phyloP scores from a whole-genome alignment of 2,888 invertebrate genomes.

The Aleiodes alternator region DNA sequence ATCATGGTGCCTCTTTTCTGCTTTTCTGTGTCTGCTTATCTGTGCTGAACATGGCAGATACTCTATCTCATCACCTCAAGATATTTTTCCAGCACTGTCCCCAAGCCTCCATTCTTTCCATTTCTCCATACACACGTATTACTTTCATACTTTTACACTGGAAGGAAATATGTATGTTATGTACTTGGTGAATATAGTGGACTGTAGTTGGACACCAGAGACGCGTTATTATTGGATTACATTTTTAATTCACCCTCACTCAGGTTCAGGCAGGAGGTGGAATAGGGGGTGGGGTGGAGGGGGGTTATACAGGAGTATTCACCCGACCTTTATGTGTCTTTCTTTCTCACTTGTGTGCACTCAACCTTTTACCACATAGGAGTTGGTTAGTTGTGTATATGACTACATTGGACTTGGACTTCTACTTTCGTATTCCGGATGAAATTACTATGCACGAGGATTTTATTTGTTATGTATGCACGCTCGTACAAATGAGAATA shows the following conservation, averaged over 20 bases:
- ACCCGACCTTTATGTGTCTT: constrained; percentile 55
- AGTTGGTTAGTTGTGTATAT: constrained; percentile 37
- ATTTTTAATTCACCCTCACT: constrained; percentile 74
- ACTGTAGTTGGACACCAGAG: constrained; percentile 68
- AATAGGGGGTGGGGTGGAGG: too few species aligned
- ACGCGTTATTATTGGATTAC: constrained; percentile 76
- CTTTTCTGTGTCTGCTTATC: constrained; percentile 50
- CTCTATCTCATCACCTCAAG: constrained; percentile 65
- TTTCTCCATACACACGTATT: too few species aligned
- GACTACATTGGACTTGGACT: constrained; percentile 56
- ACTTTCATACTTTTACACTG: too few species aligned
- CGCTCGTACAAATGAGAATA: constrained; percentile 35
- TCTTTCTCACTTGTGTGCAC: constrained; percentile 57
- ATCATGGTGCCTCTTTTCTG: constrained; percentile 40
- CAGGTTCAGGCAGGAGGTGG: constrained; percentile 48
- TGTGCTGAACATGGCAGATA: constrained; percentile 61
- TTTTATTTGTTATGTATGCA: constrained; percentile 72
- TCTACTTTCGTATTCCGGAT: constrained; percentile 74
- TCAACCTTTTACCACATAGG: constrained; percentile 51
- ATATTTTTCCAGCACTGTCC: constrained; percentile 35
- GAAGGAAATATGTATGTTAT: constrained; percentile 2
- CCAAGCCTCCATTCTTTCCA: not conserved
- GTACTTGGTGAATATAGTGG: constrained; percentile 5
- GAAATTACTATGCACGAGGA: constrained; percentile 74
- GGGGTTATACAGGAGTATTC: constrained; percentile 43